Percentiles rank a stretch among this genome's conserved stretches.
These are phyloP conservation scores for Erpobdella octoculata DNA, from an alignment of 2,888 invertebrate genomes.

Conservation along the genomic window DNA sequence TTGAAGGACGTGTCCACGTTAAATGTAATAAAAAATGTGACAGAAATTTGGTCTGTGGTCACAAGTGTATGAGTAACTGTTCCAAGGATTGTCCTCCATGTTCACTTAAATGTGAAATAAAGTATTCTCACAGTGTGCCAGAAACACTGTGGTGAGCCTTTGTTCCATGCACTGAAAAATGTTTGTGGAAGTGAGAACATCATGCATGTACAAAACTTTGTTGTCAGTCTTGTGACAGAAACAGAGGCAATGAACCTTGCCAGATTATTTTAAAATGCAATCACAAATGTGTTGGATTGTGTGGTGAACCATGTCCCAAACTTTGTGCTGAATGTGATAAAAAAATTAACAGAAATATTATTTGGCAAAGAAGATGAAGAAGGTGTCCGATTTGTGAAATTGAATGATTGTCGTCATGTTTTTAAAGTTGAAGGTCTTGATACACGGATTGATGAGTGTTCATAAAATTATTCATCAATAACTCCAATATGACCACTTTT, in stretches of 20 bases:
- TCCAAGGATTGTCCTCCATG: constrained; percentile 50
- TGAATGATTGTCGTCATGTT: constrained; percentile 46
- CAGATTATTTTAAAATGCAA: constrained; percentile 53
- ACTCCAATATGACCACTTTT: no score
- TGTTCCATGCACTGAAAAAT: constrained; percentile 47
- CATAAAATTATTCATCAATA: no score
- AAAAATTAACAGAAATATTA: constrained; percentile 48
- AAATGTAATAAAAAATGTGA: constrained; percentile 59
- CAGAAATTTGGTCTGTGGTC: constrained; percentile 55
- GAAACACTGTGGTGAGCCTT: constrained; percentile 42
- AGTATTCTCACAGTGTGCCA: constrained; percentile 46
- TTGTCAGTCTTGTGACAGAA: constrained; percentile 49
- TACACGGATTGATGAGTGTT: constrained; percentile 42
- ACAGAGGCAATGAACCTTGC: constrained; percentile 48
- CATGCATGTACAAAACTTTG: constrained; percentile 46
- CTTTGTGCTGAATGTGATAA: no score
- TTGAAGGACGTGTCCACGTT: constrained; percentile 59
- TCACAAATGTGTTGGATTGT: constrained; percentile 62
- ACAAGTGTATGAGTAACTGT: constrained; percentile 50
- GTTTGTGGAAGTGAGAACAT: constrained; percentile 47
- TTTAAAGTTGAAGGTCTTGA: constrained; percentile 51
- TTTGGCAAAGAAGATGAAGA: constrained; percentile 57
- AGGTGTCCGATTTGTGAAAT: constrained; percentile 52
- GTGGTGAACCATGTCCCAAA: constrained; percentile 65
- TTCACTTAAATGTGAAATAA: constrained; percentile 46